Evolutionary conservation across 2,888 invertebrate species (phyloP), one percentile per base, ranked within the genome.

Genomic region (Brenthis hecate): DNA sequence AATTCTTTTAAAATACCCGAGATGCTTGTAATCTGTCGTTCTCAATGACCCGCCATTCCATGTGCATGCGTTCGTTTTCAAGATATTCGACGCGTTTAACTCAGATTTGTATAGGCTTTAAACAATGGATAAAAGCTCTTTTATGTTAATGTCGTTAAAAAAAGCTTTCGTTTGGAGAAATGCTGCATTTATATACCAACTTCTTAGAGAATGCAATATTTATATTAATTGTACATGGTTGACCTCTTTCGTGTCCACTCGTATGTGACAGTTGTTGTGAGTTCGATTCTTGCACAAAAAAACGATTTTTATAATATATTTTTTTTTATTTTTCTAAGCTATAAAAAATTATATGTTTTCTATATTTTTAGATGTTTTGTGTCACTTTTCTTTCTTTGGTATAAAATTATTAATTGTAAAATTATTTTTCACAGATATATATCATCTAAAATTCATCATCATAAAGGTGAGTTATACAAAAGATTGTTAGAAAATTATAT

Each of bases 1-100:
- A 83, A 80, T 87, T 79, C 81, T 81, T 84, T 85, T 81, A 80
- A 79, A 80, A 78, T 78, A 76, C 74, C 76, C 76, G 79, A 81
- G 83, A 79, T 76, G 80, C 73, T 75, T 75, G 78, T 79, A 77
- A 81, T 69, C 75, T 73, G 72, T 73, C 57, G 48, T 67, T 70
- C 65, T 68, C 73, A 66, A 69, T 69, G 71, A 70, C 56, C 65
- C 64, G 23, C 23, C 65, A 63, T 70, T 71, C 69, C 65, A 72
- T 64, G 61, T 64, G 64, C 64, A 43, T 43, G 67, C 47, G 61
- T 48, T 65, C 16, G 32, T 65, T 58, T 69, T 66, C 66, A 58
- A 68, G 53, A 69, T 70, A 69, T 68, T 65, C 53, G 36, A 43
- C 65, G 61, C 57, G 65, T 66, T 57, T 70, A 60, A 50, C 4